A percentile compares a stretch with the other conserved stretches of the same genome.
Conservation (phyloP, 2,113 vertebrate species). For the Mohoua ochrocephala region DNA sequence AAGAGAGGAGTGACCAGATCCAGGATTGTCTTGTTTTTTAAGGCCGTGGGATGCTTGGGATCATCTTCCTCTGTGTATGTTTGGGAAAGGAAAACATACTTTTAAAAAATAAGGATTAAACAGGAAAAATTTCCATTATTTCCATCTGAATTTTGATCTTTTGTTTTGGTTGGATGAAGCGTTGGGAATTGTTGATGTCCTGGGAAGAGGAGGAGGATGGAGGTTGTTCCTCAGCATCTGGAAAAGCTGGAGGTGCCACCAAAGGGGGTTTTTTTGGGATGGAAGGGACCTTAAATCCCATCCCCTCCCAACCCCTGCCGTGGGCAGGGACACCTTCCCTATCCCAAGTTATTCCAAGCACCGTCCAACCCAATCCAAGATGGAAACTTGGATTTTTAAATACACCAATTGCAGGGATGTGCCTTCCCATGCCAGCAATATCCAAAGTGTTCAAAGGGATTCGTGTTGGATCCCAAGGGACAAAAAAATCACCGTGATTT, state of each 20-base stretch:
- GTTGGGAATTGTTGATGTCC: neutral
- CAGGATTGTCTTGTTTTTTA: neutral
- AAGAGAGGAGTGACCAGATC: neutral
- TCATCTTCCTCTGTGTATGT: neutral
- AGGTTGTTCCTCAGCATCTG: neutral
- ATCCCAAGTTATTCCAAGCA: neutral
- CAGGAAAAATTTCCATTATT: neutral
- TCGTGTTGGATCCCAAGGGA: neutral
- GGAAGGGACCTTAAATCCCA: neutral
- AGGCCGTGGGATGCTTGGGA: neutral
- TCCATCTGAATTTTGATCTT: neutral
- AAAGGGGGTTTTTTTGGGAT: neutral
- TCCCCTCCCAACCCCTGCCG: neutral
- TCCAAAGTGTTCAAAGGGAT: neutral
- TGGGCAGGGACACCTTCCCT: neutral
- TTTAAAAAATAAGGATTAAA: slow-evolving; percentile 37
- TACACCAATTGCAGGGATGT: too few species aligned
- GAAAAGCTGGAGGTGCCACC: neutral
- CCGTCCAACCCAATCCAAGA: neutral
- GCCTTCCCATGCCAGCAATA: neutral
- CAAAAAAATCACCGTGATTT: neutral
- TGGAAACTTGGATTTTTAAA: neutral
- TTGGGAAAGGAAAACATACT: neutral
- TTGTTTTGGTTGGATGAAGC: neutral
- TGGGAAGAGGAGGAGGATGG: neutral